Evolutionary conservation across 2,888 invertebrate genomes (phyloP), one percentile per base, ranked within the genome.

Genomic region (Hydriomena furcata): DNA sequence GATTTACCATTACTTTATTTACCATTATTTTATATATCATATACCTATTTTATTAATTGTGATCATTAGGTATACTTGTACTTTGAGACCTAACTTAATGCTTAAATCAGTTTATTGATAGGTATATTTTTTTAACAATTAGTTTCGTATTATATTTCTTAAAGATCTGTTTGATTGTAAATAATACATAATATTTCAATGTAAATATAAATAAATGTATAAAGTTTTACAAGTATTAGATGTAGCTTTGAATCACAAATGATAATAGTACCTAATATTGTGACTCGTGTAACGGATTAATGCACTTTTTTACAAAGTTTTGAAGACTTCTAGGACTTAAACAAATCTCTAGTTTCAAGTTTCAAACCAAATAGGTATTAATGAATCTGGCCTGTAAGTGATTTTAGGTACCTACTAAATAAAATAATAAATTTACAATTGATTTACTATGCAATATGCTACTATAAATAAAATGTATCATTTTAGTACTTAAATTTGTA

Each of bases 141-240:
- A 36, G 36, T 12, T 8, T 17, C 8, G n/a, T 37, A 5, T n/a
- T n/a, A n/a, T 10, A 12, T 17, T 49, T 61, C 65, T 58, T 65
- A 48, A 61, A 73, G 85, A 85, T 84, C 84, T 86, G 84, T 81
- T 81, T 76, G 71, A 68, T 68, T 65, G 55, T 62, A 66, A 82
- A 81, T 81, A 80, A 49, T 82, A 80, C 11, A 17, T 17, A 17
- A 17, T n/a, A n/a, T n/a, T n/a, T 30, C 46, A 55, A 49, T 52
- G 52, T 58, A 52, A 46, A 7, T 55, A 46, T 7, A 38, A 13
- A 44, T 41, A n/a, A 23, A 30, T 43, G 40, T 42, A 54, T n/a
- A 43, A 24, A 32, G 6, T 30, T 10, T 17, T 27, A 7, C 7
- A n/a, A 17, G 6, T 31, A 10, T 17, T 44, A 21, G 21, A 11